Conservation (phyloP, 2,797 vertebrate species). For the Tokudaia tokunoshimensis region DNA sequence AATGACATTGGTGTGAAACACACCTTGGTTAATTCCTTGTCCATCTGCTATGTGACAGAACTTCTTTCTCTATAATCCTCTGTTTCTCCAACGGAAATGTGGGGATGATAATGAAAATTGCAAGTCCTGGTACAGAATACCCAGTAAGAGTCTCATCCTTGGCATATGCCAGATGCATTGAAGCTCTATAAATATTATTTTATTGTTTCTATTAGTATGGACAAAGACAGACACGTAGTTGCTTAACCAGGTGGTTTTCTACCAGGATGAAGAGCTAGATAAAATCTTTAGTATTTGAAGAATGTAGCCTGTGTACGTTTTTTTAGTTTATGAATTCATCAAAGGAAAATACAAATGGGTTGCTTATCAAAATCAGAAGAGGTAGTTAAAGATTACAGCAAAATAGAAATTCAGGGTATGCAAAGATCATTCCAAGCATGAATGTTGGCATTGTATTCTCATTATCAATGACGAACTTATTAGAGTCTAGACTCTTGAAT, state of each 20-base stretch:
- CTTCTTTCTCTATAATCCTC: neutral
- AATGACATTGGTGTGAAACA: neutral
- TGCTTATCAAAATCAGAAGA: neutral
- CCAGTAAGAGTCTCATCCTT: neutral
- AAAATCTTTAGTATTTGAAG: neutral
- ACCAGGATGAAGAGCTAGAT: neutral
- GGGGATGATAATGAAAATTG: neutral
- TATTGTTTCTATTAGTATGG: neutral
- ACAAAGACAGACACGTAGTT: neutral
- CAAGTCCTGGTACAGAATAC: neutral
- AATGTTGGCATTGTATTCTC: neutral
- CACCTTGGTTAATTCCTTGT: neutral
- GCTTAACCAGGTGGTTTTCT: neutral
- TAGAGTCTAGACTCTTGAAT: conserved; percentile 37
- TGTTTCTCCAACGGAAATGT: neutral
- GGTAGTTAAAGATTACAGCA: neutral
- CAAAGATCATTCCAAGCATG: neutral
- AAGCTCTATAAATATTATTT: neutral
- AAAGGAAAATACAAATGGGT: neutral
- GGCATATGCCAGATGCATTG: neutral
- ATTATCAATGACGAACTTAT: neutral
- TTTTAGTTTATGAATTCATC: neutral
- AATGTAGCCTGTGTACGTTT: neutral
- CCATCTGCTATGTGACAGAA: neutral
- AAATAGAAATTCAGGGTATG: neutral